phyloP scores from a whole-genome alignment of 1,140 invertebrate species.

The Holotrichia oblita region DNA sequence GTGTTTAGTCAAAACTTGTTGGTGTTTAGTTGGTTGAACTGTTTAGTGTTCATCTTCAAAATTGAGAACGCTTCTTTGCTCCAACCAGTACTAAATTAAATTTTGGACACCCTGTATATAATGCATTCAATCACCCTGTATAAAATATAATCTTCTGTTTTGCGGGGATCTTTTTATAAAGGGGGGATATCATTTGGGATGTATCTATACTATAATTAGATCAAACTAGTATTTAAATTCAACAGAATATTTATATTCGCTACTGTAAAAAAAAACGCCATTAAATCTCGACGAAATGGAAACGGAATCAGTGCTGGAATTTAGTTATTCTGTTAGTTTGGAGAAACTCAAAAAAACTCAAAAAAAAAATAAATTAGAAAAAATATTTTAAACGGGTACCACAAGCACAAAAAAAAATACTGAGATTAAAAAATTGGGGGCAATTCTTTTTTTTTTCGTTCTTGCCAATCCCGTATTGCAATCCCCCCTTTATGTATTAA shows the following conservation, averaged over 20 bases:
- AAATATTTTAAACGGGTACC: not conserved
- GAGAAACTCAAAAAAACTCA: constrained; percentile 34
- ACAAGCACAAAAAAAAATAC: too few species aligned
- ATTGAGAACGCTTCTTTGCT: too few species aligned
- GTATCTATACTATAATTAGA: not conserved
- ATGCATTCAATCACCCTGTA: too few species aligned
- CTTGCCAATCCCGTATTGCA: constrained; percentile 25
- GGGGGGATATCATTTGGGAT: not conserved
- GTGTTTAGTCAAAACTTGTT: too few species aligned
- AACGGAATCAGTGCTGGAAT: constrained; percentile 54
- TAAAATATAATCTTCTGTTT: too few species aligned
- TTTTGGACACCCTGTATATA: too few species aligned
- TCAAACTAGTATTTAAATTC: not conserved
- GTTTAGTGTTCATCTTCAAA: too few species aligned
- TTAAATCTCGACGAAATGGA: not conserved
- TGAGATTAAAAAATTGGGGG: too few species aligned
- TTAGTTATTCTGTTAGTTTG: constrained; percentile 57
- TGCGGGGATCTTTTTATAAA: not conserved
- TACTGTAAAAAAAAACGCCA: not conserved
- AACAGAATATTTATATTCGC: constrained; percentile 14
- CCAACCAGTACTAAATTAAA: too few species aligned
- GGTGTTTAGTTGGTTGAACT: too few species aligned
- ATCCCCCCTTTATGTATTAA: constrained; percentile 29
- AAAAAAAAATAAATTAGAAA: constrained; percentile 38
- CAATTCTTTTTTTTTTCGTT: not conserved